These are phyloP conservation scores for Ridgeia piscesae DNA, from an alignment of 1,140 invertebrate species.

Conservation along the genomic window DNA sequence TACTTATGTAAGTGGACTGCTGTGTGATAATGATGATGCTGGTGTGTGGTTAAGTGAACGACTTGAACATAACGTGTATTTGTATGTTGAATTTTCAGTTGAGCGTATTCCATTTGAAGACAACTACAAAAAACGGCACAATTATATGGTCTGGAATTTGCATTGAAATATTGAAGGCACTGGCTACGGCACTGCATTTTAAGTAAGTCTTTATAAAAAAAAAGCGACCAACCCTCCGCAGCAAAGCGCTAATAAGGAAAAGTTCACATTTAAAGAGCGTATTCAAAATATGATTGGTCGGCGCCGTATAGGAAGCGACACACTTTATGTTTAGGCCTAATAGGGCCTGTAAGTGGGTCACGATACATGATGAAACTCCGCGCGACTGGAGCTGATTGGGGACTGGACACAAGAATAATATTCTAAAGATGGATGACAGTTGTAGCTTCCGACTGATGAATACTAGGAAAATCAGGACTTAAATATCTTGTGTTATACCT, in stretches of 20 bases:
- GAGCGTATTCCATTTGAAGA: slow-evolving; percentile 13
- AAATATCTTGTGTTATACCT: too few relatives aligned
- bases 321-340: too few relatives aligned
- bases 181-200: neutral
- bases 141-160: slow-evolving; percentile 5
- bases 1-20: neutral
- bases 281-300: neutral
- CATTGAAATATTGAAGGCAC: slow-evolving; percentile 13
- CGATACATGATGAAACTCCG: too few relatives aligned
- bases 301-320: too few relatives aligned
- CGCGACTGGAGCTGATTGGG: too few relatives aligned
- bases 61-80: neutral
- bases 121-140: neutral
- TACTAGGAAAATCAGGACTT: too few relatives aligned
- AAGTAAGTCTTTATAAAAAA: neutral
- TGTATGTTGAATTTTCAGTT: neutral
- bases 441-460: too few relatives aligned
- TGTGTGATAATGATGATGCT: neutral
- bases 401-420: too few relatives aligned
- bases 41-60: neutral
- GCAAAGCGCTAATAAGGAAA: neutral
- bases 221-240: too few relatives aligned
- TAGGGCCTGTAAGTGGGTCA: too few relatives aligned
- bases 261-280: too few relatives aligned
- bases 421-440: too few relatives aligned